Conservation (phyloP, 2,797 vertebrate genomes). For the Semaprochilodus insignis region DNA sequence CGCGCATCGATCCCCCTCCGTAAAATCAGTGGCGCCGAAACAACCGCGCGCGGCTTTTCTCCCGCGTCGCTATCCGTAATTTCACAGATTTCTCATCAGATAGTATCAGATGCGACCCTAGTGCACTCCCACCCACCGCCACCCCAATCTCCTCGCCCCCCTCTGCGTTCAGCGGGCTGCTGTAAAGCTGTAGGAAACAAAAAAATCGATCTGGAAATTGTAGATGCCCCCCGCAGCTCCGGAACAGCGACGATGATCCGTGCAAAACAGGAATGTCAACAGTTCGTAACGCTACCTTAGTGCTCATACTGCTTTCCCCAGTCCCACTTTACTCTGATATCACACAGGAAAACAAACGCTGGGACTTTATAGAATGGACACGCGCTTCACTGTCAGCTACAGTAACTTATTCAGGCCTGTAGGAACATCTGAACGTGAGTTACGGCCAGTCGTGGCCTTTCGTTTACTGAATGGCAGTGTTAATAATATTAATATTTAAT, state of each 20-base stretch:
- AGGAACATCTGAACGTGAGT: neutral
- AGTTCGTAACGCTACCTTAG: neutral
- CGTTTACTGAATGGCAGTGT: too few relatives aligned
- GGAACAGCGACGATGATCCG: neutral
- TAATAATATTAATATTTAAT: too few relatives aligned
- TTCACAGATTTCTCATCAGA: neutral
- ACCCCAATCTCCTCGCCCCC: neutral
- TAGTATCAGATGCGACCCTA: neutral
- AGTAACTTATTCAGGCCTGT: neutral
- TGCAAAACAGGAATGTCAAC: neutral
- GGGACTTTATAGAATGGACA: too few relatives aligned
- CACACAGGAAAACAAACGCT: neutral
- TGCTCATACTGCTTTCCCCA: neutral
- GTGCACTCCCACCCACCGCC: neutral
- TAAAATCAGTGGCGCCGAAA: neutral
- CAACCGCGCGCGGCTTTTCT: slow-evolving; percentile 1
- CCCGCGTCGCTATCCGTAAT: neutral
- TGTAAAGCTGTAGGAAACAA: neutral
- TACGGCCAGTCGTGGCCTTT: too few relatives aligned
- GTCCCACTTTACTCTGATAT: neutral
- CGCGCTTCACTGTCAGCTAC: neutral
- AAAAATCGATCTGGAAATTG: neutral
- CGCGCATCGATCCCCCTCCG: neutral
- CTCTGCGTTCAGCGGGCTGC: neutral
- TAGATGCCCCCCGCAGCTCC: neutral